phyloP scores from a whole-genome alignment of 2,797 vertebrate genomes.

The Labroides dimidiatus region DNA sequence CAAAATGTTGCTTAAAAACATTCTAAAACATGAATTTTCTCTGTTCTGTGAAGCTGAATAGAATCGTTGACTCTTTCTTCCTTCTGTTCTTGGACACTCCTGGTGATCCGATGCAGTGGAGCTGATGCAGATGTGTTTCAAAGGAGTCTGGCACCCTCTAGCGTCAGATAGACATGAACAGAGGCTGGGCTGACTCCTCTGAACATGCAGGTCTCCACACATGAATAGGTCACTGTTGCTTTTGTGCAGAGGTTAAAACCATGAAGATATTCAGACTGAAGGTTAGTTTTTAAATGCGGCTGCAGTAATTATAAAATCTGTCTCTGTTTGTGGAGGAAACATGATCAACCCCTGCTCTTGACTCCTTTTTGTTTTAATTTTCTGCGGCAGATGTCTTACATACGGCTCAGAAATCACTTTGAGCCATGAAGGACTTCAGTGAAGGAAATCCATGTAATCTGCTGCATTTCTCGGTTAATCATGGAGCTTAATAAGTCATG shows the following conservation, averaged over 20 bases:
- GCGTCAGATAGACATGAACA: slow-evolving; percentile 24
- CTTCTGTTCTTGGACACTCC: background rate
- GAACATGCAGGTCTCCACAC: background rate
- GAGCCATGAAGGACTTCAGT: slow-evolving; percentile 69
- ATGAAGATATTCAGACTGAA: background rate
- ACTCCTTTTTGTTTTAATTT: slow-evolving; percentile 44
- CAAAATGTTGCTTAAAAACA: too few relatives aligned
- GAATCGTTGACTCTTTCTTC: background rate
- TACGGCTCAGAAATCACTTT: slow-evolving; percentile 55
- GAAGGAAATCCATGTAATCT: slow-evolving; percentile 69
- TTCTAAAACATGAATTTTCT: slow-evolving; percentile 2
- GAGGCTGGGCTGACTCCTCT: background rate
- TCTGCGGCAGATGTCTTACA: slow-evolving; percentile 52
- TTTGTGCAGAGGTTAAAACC: background rate
- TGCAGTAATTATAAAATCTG: background rate
- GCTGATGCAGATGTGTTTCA: slow-evolving; percentile 22
- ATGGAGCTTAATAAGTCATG: slow-evolving; percentile 68
- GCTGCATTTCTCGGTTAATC: slow-evolving; percentile 57
- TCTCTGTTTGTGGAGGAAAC: slow-evolving; percentile 7
- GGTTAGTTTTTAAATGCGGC: slow-evolving; percentile 3
- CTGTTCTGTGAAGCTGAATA: background rate
- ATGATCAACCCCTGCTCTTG: background rate
- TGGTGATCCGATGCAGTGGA: slow-evolving; percentile 30
- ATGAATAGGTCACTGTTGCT: slow-evolving; percentile 8
- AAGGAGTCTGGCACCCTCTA: slow-evolving; percentile 75